These are phyloP conservation scores for Anhinga anhinga DNA, from an alignment of 2,113 vertebrate genomes.

Conservation along the genomic window DNA sequence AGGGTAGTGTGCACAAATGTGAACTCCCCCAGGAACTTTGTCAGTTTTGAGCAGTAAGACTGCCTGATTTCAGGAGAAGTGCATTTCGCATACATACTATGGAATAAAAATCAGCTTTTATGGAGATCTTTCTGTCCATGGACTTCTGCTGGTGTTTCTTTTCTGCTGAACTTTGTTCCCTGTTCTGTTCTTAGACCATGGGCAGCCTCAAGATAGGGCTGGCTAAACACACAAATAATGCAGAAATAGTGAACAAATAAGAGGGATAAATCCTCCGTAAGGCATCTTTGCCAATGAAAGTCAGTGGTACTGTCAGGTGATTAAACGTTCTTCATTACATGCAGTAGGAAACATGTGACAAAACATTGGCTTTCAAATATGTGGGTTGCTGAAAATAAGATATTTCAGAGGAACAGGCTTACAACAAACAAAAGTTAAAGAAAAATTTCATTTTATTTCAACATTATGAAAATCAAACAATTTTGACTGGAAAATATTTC, in stretches of 20 bases:
- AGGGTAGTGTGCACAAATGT: not conserved
- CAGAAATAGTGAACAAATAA: not conserved
- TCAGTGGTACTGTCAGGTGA: not conserved
- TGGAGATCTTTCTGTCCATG: not conserved
- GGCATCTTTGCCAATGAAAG: not conserved
- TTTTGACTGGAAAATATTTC: not conserved
- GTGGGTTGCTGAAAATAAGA: not conserved
- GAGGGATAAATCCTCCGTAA: not conserved
- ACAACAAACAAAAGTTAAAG: not conserved
- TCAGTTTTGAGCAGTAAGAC: not conserved
- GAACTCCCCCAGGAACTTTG: constrained; percentile 5
- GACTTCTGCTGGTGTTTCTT: not conserved
- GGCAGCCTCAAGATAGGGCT: not conserved
- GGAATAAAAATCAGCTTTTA: not conserved
- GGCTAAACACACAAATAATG: not conserved
- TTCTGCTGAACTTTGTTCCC: not conserved
- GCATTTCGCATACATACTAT: not conserved
- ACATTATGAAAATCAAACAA: not conserved
- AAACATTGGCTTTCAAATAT: not conserved
- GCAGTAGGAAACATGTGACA: not conserved
- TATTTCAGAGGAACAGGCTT: not conserved
- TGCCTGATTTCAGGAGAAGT: not conserved
- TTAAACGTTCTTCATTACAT: not conserved
- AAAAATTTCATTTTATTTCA: not conserved
- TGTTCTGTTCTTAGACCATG: not conserved